Conservation (phyloP, 2,113 vertebrate genomes). For the Meriones unguiculatus region DNA sequence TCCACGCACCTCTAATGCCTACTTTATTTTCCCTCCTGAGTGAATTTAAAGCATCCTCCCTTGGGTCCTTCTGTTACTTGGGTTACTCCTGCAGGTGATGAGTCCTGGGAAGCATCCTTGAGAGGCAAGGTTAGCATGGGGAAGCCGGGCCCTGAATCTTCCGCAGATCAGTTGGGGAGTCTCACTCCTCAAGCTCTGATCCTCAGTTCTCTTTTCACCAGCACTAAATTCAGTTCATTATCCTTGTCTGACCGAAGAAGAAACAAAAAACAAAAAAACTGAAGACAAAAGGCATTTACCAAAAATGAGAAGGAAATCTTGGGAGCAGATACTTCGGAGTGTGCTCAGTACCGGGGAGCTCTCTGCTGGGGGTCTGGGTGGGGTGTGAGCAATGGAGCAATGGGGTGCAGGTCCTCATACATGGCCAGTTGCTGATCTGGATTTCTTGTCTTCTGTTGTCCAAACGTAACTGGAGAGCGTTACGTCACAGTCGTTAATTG, state of each 20-base stretch:
- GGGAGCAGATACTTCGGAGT: background rate
- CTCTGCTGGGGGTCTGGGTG: background rate
- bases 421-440: slow-evolving; percentile 7
- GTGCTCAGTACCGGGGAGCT: background rate
- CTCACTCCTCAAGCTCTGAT: slow-evolving; percentile 3
- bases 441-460: slow-evolving; percentile 41
- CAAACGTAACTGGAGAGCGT: background rate
- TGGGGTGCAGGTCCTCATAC: background rate
- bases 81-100: background rate
- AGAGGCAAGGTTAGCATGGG: background rate
- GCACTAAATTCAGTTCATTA: slow-evolving; percentile 30
- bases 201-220: background rate
- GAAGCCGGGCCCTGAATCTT: background rate
- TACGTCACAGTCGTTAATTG: slow-evolving; percentile 19
- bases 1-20: no score
- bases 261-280: background rate
- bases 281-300: slow-evolving; percentile 46
- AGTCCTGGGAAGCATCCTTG: background rate
- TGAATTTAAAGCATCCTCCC: no score
- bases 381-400: no score
- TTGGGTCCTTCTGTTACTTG: no score
- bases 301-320: background rate
- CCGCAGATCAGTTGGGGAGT: background rate
- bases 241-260: background rate
- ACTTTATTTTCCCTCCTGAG: no score